These are phyloP conservation scores for Shinisaurus crocodilurus DNA, from an alignment of 2,113 vertebrate species.

Conservation along the genomic window DNA sequence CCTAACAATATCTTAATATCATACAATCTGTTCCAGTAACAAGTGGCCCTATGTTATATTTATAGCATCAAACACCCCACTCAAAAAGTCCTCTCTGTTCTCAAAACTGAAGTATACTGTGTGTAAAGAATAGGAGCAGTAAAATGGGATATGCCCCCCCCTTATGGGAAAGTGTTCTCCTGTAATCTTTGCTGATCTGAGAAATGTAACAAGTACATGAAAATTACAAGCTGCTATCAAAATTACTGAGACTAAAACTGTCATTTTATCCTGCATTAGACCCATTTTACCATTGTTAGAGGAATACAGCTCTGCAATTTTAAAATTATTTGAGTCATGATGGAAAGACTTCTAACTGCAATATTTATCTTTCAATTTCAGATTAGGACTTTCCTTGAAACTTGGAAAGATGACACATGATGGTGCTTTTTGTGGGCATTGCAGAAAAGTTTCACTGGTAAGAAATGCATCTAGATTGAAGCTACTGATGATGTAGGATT, in stretches of 20 bases:
- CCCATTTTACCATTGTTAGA: conserved; percentile 83
- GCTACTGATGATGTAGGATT: conserved; percentile 69
- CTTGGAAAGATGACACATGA: conserved; percentile 74
- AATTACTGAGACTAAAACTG: conserved; percentile 82
- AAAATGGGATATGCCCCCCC: conserved; percentile 41
- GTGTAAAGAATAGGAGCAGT: conserved; percentile 41
- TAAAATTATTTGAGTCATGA: conserved; percentile 86
- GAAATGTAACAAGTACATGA: conserved; percentile 71
- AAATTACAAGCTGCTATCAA: conserved; percentile 84
- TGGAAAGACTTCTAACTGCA: conserved; percentile 82
- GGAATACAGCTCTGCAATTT: conserved; percentile 82
- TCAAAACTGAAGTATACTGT: conserved; percentile 46
- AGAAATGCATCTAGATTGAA: conserved; percentile 65
- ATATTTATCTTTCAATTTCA: conserved; percentile 83
- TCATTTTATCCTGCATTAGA: conserved; percentile 81
- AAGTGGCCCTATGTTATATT: conserved; percentile 50
- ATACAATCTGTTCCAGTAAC: conserved; percentile 35
- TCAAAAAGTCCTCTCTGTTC: conserved; percentile 34
- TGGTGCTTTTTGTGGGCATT: conserved; percentile 52
- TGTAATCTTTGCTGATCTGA: conserved; percentile 60
- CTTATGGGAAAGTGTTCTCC: conserved; percentile 45
- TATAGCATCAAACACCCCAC: conserved; percentile 43
- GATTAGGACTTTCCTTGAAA: conserved; percentile 74
- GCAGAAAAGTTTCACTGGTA: conserved; percentile 76
- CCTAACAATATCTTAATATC: conserved; percentile 38